Base-by-base conservation (phyloP, 30 jellyfish, hydroid and myxozoan species). In the Pelagia noctiluca region DNA sequence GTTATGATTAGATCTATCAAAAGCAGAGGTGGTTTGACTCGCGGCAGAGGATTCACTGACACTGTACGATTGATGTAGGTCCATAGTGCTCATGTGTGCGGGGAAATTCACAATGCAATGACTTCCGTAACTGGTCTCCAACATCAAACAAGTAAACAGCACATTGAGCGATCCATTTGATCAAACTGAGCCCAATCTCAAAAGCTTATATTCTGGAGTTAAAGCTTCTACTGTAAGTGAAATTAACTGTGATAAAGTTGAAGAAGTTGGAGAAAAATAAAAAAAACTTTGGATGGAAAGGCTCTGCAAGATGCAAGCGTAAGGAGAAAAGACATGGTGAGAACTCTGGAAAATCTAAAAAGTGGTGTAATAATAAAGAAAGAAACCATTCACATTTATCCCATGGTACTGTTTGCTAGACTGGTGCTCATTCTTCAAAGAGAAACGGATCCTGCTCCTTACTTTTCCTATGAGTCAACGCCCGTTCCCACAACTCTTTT, bases 1-100 rank as follows among this genome's bases (percentile, higher is more conserved):
- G 89, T 70, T 29, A 82, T 66, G 68, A 49, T 84, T 92, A 37
- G 95, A 63, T 53, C 95, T 21, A 73, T 75, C 38, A 73, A 84
- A 62, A 25, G 71, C 80, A 2, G 88, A n/a, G 92, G 92, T n/a
- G 92, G 92, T 18, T 86, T 82, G 63, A 82, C 92, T 21, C 53
- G 95, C 49, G 84, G 95, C 78, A 50, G 90, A 33, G 91, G 91
- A n/a, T 22, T 75, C 47, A 35, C 85, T 21, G 95, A 84, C 38
- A 63, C 69, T 13, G 95, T 84, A 18, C 66, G 65, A 13, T 46
- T 54, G 54, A 23, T 25, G 54, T 84, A 92, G 91, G 57, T 75
- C 28, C 85, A 24, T 33, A 84, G 88, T 30, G 64, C 50, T 66
- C 92, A 75, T 52, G 68, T 52, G 68, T 52, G 68, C 12, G 68